phyloP scores from a whole-genome alignment of 2,113 vertebrate genomes.

The Thymallus thymallus region DNA sequence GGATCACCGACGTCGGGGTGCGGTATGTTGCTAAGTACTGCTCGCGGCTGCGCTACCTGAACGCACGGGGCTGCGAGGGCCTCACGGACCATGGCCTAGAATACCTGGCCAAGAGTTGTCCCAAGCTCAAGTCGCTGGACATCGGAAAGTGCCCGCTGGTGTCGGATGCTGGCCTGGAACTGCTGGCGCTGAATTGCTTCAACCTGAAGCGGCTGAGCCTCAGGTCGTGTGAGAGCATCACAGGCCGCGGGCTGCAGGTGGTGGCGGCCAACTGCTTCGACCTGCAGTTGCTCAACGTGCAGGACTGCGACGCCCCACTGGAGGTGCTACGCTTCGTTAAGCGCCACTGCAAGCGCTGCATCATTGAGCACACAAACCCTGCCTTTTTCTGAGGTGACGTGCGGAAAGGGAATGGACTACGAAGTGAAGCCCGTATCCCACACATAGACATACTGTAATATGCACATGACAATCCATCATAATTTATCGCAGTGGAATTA shows the following conservation, averaged over 20 bases:
- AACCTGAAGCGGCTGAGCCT: conserved; percentile 87
- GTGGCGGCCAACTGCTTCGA: conserved; percentile 90
- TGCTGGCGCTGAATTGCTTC: conserved; percentile 87
- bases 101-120: conserved; percentile 87
- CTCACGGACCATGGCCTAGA: conserved; percentile 88
- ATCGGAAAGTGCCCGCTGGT: conserved; percentile 89
- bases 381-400: conserved; percentile 82
- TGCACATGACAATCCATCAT: neutral
- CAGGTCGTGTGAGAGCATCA: conserved; percentile 87
- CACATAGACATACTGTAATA: neutral
- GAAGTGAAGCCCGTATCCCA: too few species aligned
- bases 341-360: conserved; percentile 85
- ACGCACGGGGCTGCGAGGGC: conserved; percentile 86
- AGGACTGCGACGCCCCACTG: conserved; percentile 86
- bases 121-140: conserved; percentile 86
- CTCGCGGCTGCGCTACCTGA: conserved; percentile 87
- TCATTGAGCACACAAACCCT: conserved; percentile 90
- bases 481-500: neutral
- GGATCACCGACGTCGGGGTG: conserved; percentile 85
- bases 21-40: conserved; percentile 88
- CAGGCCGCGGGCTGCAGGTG: conserved; percentile 84
- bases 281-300: conserved; percentile 86
- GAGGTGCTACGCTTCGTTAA: conserved; percentile 87
- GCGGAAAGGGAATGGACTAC: neutral
- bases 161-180: conserved; percentile 84